phyloP scores from a whole-genome alignment of 2,797 vertebrate species.

The Amblyraja radiata region DNA sequence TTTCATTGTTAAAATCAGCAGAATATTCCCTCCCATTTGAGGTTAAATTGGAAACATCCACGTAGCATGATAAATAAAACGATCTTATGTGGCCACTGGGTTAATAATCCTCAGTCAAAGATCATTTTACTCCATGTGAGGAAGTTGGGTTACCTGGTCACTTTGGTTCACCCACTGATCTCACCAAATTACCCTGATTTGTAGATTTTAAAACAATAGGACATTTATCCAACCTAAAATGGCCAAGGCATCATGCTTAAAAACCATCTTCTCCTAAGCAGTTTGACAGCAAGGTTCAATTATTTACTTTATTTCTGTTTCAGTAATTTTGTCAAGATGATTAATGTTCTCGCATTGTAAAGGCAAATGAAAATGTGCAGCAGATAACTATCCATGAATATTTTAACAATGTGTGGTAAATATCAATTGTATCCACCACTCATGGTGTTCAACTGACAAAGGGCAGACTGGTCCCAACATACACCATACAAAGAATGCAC shows the following conservation, averaged over 20 bases:
- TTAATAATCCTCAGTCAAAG: background rate
- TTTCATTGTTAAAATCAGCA: background rate
- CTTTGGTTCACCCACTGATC: background rate
- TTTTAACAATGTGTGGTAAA: background rate
- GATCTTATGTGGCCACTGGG: background rate
- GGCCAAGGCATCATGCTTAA: background rate
- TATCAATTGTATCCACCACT: background rate
- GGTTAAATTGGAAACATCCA: background rate
- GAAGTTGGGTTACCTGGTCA: background rate
- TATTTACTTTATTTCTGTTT: background rate
- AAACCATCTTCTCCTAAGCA: background rate
- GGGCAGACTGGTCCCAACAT: background rate
- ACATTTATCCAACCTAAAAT: background rate
- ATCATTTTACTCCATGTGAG: background rate
- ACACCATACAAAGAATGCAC: background rate
- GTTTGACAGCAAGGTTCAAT: background rate
- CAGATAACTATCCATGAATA: background rate
- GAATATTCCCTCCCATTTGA: background rate
- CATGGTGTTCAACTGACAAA: background rate
- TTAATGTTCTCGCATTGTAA: background rate
- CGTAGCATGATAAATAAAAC: background rate
- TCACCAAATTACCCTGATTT: background rate
- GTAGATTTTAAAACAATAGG: background rate
- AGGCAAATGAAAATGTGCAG: background rate
- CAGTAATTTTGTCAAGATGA: background rate